Evolutionary conservation across 1,140 invertebrate genomes (phyloP), one percentile per base, ranked within the genome.

Genomic region (Macrosteles quadrilineatus): DNA sequence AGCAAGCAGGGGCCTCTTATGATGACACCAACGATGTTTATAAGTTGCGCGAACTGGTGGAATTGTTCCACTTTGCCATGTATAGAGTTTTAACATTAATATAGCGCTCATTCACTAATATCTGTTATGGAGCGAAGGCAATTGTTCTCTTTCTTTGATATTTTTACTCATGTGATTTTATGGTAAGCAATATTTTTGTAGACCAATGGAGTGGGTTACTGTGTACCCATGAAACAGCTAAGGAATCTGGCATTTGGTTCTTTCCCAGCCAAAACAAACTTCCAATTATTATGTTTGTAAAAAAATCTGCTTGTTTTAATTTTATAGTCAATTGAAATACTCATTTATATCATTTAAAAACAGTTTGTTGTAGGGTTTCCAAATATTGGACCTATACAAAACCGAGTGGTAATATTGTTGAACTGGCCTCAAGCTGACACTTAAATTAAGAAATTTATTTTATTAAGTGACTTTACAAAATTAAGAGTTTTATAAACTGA

Each of bases 121-220:
- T 17, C 36, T 43, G n/a, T n/a, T n/a, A n/a, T n/a, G n/a, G n/a
- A n/a, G n/a, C n/a, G n/a, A 50, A n/a, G 3, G n/a, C 6, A 50
- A 4, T 19, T 19, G n/a, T 19, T 50, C 14, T 21, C 21, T 50
- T 50, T 19, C 21, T 50, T 19, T 21, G 3, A 19, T 19, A 50
- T 11, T 6, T 6, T 50, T 50, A n/a, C 47, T 50, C 2, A 19
- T 50, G 47, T 19, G 47, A 50, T 50, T 21, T 21, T 17, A 50
- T 50, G 47, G 47, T 50, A 50, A 50, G 47, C 47, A 50, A 50
- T 50, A 50, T n/a, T 50, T 50, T 50, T 17, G 21, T 21, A 17
- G 14, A 4, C 14, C 21, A 50, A 21, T 50, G 21, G 21, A 50
- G 21, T 50, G 21, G 21, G 4, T 21, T 9, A 40, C 36, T 40